Evolutionary conservation across 2,797 vertebrate genomes (phyloP).

Genomic region (Cynodonichthys magdalenae): DNA sequence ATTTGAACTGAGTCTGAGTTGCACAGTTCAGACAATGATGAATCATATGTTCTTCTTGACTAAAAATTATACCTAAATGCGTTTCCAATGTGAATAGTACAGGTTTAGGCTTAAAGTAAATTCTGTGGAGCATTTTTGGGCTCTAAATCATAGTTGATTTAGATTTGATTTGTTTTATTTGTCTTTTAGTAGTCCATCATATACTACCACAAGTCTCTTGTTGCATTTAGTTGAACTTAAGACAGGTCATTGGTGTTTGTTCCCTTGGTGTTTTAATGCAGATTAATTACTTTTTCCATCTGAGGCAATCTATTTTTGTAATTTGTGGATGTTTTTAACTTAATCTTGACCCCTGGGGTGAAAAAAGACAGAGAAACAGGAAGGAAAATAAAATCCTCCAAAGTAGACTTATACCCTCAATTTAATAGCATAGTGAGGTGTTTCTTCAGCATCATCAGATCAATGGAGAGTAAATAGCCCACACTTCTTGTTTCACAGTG

Average conservation of each 20-base stretch:
- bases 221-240: slow-evolving; percentile 63
- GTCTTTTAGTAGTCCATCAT: slow-evolving; percentile 55
- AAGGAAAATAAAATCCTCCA: slow-evolving; percentile 64
- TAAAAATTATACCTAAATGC: neutral
- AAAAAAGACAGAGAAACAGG: slow-evolving; percentile 52
- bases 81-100: slow-evolving; percentile 12
- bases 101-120: neutral
- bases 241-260: slow-evolving; percentile 63
- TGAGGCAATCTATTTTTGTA: slow-evolving; percentile 85
- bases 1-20: neutral
- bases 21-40: neutral
- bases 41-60: neutral
- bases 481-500: slow-evolving; percentile 98
- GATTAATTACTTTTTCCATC: slow-evolving; percentile 86
- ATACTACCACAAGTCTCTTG: slow-evolving; percentile 50
- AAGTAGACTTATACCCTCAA: slow-evolving; percentile 95
- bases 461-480: slow-evolving; percentile 99
- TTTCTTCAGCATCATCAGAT: slow-evolving; percentile 99
- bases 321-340: slow-evolving; percentile 87
- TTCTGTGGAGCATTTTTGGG: slow-evolving; percentile 17
- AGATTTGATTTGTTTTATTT: slow-evolving; percentile 49
- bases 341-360: slow-evolving; percentile 87
- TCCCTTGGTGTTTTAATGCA: slow-evolving; percentile 82
- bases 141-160: slow-evolving; percentile 28
- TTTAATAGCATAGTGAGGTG: slow-evolving; percentile 98